phyloP scores from a whole-genome alignment of 2,797 vertebrate genomes.

The Hoplostethus atlanticus region DNA sequence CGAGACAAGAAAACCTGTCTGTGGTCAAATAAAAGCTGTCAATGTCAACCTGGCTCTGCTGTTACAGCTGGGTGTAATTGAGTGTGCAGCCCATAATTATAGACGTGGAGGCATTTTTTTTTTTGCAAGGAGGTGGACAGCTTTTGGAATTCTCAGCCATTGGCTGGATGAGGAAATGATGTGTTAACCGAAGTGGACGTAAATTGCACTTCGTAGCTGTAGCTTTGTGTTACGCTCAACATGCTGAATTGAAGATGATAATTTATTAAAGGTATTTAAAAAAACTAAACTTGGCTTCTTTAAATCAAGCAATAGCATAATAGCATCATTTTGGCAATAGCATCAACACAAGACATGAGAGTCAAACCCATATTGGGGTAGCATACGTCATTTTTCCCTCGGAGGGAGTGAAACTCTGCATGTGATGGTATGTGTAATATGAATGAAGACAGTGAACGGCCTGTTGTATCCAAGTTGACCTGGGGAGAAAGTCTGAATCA shows the following conservation, averaged over 20 bases:
- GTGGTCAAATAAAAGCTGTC: constrained; percentile 82
- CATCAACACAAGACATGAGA: not conserved
- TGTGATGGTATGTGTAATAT: constrained; percentile 12
- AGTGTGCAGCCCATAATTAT: constrained; percentile 82
- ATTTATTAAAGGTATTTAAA: not conserved
- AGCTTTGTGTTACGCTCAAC: constrained; percentile 20
- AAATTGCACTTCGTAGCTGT: constrained; percentile 21
- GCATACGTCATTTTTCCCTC: not conserved
- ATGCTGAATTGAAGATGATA: not conserved
- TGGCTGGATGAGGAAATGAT: constrained; percentile 22
- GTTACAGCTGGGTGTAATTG: constrained; percentile 86
- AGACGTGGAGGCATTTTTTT: constrained; percentile 63
- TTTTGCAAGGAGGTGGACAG: constrained; percentile 54
- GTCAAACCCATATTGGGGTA: not conserved
- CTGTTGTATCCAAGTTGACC: constrained; percentile 5
- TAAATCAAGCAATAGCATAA: not conserved
- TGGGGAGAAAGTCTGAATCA: constrained; percentile 6
- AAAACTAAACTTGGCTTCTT: not conserved
- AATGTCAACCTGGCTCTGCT: constrained; percentile 83
- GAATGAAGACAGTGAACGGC: constrained; percentile 3
- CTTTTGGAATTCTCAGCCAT: constrained; percentile 55
- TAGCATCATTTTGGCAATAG: no score
- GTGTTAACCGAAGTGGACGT: constrained; percentile 16
- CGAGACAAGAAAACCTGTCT: constrained; percentile 84
- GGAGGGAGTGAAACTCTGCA: constrained; percentile 1